Conservation (phyloP, 2,888 invertebrate genomes). For the Xestia xanthographa region DNA sequence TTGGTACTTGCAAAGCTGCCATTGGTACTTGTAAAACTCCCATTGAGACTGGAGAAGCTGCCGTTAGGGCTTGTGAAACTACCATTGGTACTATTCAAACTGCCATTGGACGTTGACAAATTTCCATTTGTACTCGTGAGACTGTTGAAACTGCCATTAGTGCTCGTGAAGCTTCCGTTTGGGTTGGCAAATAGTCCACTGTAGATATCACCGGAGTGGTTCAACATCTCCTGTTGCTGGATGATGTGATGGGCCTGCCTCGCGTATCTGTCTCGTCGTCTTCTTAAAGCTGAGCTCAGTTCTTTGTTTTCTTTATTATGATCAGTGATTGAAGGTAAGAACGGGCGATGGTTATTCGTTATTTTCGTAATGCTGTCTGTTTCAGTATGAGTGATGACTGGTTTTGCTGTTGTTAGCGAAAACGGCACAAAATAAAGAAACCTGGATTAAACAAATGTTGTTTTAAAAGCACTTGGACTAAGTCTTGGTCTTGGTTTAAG, state of each 20-base stretch:
- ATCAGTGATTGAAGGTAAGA: conserved; percentile 79
- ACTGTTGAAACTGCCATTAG: conserved; percentile 49
- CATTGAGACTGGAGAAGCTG: conserved; percentile 54
- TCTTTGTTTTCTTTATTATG: conserved; percentile 91
- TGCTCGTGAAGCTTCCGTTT: conserved; percentile 48
- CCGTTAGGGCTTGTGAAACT: conserved; percentile 53
- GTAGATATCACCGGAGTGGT: conserved; percentile 77
- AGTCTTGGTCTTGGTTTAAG: background rate
- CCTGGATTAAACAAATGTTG: conserved; percentile 58
- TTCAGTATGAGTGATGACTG: conserved; percentile 76
- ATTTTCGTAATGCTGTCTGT: conserved; percentile 73
- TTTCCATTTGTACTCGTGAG: conserved; percentile 49
- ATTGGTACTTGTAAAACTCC: conserved; percentile 48
- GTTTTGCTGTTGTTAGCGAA: conserved; percentile 84
- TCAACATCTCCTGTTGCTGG: conserved; percentile 93
- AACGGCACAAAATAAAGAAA: conserved; percentile 72
- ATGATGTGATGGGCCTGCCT: conserved; percentile 96
- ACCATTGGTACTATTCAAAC: conserved; percentile 52
- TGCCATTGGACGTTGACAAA: conserved; percentile 59
- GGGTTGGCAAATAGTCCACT: conserved; percentile 74
- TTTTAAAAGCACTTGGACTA: conserved; percentile 37
- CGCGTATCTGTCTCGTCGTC: conserved; percentile 95
- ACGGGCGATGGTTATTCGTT: conserved; percentile 73
- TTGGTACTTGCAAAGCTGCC: conserved; percentile 54
- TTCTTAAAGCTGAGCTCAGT: conserved; percentile 94